Evolutionary conservation across 2,797 vertebrate species (phyloP).

Genomic region (Alcedo atthis): DNA sequence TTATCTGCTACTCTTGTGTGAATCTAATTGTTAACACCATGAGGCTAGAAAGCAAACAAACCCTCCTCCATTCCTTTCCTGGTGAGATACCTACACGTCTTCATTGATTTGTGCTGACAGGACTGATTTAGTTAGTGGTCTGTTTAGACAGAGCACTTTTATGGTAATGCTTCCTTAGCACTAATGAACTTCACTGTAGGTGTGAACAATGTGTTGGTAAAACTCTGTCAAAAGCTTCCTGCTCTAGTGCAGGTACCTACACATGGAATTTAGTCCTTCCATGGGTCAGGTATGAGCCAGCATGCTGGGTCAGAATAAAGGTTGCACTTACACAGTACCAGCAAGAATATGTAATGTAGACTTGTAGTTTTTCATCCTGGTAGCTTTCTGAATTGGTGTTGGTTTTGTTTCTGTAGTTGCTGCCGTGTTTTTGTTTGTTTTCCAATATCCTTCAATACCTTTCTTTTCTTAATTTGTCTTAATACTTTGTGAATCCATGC

Average conservation of each 20-base stretch:
- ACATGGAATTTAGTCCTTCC: background rate
- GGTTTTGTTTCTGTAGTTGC: background rate
- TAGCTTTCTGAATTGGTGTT: background rate
- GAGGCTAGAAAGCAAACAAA: background rate
- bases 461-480: background rate
- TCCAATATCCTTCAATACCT: background rate
- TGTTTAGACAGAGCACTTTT: background rate
- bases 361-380: background rate
- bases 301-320: background rate
- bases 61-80: background rate
- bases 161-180: background rate
- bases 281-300: background rate
- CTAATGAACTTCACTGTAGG: background rate
- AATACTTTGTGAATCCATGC: background rate
- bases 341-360: background rate
- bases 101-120: background rate
- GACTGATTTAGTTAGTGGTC: background rate
- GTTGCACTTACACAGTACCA: background rate
- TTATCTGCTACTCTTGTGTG: background rate
- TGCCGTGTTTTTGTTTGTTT: background rate
- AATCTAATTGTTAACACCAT: background rate
- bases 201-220: background rate
- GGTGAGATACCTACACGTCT: background rate
- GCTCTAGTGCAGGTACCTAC: background rate
- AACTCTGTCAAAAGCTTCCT: background rate